Evolutionary conservation across 2,113 vertebrate species (phyloP), one percentile per base, ranked within the genome.

Genomic region (Potamarius usumacintae): DNA sequence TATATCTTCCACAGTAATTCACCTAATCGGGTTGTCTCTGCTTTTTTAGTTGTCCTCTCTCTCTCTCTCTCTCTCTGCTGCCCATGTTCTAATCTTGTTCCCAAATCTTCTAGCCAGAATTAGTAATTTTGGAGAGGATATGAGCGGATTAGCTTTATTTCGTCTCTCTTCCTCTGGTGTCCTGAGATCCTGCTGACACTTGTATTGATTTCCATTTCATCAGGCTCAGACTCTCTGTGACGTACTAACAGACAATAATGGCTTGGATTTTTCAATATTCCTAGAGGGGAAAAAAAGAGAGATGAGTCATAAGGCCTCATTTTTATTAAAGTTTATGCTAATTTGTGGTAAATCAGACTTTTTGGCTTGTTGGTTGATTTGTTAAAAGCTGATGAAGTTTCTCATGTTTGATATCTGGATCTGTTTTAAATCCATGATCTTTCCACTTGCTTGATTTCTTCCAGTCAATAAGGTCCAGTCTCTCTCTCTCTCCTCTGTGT

Each of bases 171-270:
- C 55, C 55, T 57, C 63, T 60, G 52, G 79, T 34, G 5, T 17
- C 58, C 42, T 69, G 52, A 60, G 83, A 86, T 77, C 87, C 81
- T 27, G 55, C 80, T 86, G 89, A 85, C 85, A 86, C 63, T 63
- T 78, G n/a, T 86, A 90, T 90, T 82, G 89, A 90, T 90, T 90
- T 88, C 89, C 52, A 85, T 90, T 88, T 80, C 85, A 90, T 88
- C 62, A 83, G 60, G 15, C 52, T 71, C 42, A 86, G 82, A 57
- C 48, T 30, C 67, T 60, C 69, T 55, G 86, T 79, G n/a, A 86
- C 79, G 82, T 83, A 48, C 74, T 81, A 82, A 52, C 72, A 11
- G 52, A 65, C 82, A 81, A 63, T 88, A 85, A 85, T 65, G 72
- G 11, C 58, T 82, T 22, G 27, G 27, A 20, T 69, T 86, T 85